Percentiles rank a stretch among this genome's conserved stretches.
phyloP scores from a whole-genome alignment of 2,888 invertebrate genomes.

The Pyrocoelia pectoralis region DNA sequence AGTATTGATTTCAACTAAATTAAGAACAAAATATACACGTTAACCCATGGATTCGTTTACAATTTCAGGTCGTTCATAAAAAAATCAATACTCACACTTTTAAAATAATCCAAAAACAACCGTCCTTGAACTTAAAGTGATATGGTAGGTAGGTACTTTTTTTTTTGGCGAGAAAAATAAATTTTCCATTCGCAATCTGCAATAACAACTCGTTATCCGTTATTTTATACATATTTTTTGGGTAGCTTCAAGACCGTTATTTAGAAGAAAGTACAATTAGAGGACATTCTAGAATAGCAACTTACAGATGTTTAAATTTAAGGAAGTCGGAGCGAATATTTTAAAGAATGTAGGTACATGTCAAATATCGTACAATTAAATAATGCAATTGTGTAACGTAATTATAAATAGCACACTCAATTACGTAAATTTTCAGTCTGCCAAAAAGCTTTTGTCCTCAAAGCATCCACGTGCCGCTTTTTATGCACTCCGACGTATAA shows the following conservation, averaged over 20 bases:
- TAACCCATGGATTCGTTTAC: background rate
- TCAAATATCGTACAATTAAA: background rate
- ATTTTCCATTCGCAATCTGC: background rate
- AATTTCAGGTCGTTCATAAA: background rate
- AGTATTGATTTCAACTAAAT: background rate
- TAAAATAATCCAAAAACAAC: conserved; percentile 1
- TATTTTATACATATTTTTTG: background rate
- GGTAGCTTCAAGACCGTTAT: too few relatives aligned
- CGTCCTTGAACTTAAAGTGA: conserved; percentile 1
- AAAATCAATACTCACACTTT: background rate
- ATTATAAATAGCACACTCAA: background rate
- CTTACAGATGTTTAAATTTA: background rate
- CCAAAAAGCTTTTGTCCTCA: conserved; percentile 4
- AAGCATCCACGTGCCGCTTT: conserved; percentile 1
- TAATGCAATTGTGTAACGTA: conserved; percentile 9
- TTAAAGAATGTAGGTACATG: too few relatives aligned
- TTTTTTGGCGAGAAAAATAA: conserved; percentile 7
- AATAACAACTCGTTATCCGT: background rate
- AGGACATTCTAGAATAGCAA: conserved; percentile 1
- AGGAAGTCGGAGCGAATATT: too few relatives aligned
- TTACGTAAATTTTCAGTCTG: background rate
- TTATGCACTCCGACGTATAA: background rate
- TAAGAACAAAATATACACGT: background rate
- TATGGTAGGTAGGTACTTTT: background rate
- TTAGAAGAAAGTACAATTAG: background rate